Conservation (phyloP, 1,140 invertebrate species). For the Subanguina moxae region DNA sequence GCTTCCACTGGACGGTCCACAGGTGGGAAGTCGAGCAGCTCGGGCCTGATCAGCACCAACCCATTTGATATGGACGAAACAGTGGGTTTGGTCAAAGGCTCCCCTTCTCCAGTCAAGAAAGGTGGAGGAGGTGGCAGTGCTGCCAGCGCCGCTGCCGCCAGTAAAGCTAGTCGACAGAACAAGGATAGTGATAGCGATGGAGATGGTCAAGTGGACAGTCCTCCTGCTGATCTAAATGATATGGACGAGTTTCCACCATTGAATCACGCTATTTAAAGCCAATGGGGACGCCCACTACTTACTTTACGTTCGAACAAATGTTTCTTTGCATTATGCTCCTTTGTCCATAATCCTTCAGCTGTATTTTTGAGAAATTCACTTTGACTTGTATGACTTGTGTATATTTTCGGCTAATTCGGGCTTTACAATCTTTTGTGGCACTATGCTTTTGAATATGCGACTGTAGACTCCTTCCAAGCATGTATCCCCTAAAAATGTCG, state of each 20-base stretch:
- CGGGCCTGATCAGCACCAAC: not conserved
- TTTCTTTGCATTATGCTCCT: too few species aligned
- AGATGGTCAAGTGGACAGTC: not conserved
- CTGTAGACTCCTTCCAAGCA: too few species aligned
- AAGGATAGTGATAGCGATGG: constrained; percentile 10
- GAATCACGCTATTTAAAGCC: constrained; percentile 1
- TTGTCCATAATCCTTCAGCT: too few species aligned
- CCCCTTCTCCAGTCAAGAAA: not conserved
- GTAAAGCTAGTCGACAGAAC: constrained; percentile 4
- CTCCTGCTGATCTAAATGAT: constrained; percentile 36
- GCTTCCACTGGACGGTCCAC: not conserved
- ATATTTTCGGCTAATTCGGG: too few species aligned
- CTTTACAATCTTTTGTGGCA: too few species aligned
- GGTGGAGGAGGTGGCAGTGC: constrained; percentile 6
- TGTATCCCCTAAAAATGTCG: too few species aligned
- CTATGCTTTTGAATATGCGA: too few species aligned
- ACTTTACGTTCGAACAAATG: too few species aligned
- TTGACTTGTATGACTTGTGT: too few species aligned
- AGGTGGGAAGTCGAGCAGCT: constrained; percentile 6
- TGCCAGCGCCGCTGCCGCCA: not conserved
- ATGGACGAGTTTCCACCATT: constrained; percentile 39
- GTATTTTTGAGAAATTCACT: too few species aligned
- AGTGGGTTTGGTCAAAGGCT: not conserved
- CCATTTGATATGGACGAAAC: constrained; percentile 31
- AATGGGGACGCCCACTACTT: not conserved